These are phyloP conservation scores for Drosophila borborema DNA, from an alignment of 2,888 invertebrate species.

Conservation along the genomic window DNA sequence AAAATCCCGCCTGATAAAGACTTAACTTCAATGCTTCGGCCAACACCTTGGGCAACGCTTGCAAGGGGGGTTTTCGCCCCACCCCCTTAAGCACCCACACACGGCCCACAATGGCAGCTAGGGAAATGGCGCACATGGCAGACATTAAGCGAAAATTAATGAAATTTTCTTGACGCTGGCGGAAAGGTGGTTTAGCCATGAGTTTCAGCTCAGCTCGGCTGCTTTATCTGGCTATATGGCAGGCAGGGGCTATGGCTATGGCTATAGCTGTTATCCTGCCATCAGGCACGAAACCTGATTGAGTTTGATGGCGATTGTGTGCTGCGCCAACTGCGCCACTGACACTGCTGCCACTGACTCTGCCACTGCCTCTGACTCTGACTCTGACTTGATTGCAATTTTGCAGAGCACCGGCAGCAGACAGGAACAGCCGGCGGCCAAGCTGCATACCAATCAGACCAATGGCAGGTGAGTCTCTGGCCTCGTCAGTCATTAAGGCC, in stretches of 20 bases:
- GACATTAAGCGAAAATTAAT: constrained; percentile 80
- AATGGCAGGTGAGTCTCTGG: constrained; percentile 28
- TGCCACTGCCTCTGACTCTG: constrained; percentile 49
- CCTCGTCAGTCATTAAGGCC: constrained; percentile 36
- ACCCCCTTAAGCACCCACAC: background rate
- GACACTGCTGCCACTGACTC: constrained; percentile 1
- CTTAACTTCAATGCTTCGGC: constrained; percentile 6
- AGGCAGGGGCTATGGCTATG: constrained; percentile 6
- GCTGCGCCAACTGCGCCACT: constrained; percentile 37
- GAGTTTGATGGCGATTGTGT: constrained; percentile 81
- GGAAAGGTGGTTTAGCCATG: constrained; percentile 36
- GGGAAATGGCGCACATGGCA: constrained; percentile 78
- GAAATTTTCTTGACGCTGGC: constrained; percentile 65
- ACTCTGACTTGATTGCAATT: constrained; percentile 73
- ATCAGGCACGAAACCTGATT: constrained; percentile 74
- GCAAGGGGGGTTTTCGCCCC: background rate
- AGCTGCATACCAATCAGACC: constrained; percentile 73
- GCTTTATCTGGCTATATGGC: constrained; percentile 39
- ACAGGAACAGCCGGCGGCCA: constrained; percentile 39
- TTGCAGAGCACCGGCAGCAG: constrained; percentile 38
- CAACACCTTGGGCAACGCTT: constrained; percentile 16
- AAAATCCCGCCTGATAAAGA: constrained; percentile 8
- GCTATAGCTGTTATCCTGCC: constrained; percentile 52
- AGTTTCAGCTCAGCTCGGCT: constrained; percentile 21
- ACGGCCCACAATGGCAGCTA: constrained; percentile 8